Evolutionary conservation across 2,888 invertebrate genomes (phyloP), one percentile per base, ranked within the genome.

Genomic region (Ophion obscuratus): DNA sequence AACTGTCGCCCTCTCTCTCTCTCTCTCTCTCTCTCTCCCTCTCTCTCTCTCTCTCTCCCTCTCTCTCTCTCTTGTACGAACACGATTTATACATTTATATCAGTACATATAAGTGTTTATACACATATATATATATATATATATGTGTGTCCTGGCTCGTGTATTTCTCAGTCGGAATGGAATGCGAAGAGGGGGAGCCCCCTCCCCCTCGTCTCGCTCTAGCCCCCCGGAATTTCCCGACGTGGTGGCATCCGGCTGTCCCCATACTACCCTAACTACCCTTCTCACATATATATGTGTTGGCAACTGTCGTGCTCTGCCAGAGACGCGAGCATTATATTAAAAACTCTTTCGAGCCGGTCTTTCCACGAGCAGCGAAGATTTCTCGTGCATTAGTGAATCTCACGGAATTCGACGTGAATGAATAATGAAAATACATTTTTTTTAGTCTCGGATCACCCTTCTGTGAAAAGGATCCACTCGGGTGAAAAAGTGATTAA

Each of bases 171-270:
- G 82, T 17, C 68, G 76, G 70, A 78, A 79, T 85, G 86, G 86
- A 85, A 86, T 88, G 75, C 79, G 71, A 71, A 77, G 70, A 78
- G 78, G 47, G 78, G 62, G 68, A 59, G 76, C 47, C 47, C 4
- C 47, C 47, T 0, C 14, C 14, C 14, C 53, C 62, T 36, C 76
- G 85, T 80, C 75, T 81, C 82, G 68, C 59, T 64, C 74, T 75
- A 86, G 74, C 83, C 75, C 84, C 76, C 57, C 67, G 88, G 89
- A 88, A 89, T 90, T 89, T 91, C 87, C 88, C 88, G 87, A 90
- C 91, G 88, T 87, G 89, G 81, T 81, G 88, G 90, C 85, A 90
- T 90, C 79, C 89, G 87, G 73, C 81, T 36, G 24, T 79, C 83
- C 80, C 64, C 84, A 83, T 66, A 75, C 82, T 84, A 80, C 83